A percentile compares a stretch with the other conserved stretches of the same genome.
These are phyloP conservation scores for Dasypolia templi DNA, from an alignment of 2,888 invertebrate genomes.

Conservation along the genomic window DNA sequence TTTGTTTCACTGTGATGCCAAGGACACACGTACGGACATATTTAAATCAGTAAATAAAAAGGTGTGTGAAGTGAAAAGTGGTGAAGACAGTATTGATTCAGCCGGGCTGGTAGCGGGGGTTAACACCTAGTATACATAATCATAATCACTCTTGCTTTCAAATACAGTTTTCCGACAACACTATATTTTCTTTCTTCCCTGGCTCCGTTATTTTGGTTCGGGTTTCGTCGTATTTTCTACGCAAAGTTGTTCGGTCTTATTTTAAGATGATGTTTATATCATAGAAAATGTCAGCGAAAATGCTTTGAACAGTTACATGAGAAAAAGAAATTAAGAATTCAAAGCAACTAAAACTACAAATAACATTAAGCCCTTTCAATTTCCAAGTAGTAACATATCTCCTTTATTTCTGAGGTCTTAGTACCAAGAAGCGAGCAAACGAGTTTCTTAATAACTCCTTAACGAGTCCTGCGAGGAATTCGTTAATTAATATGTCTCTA, in stretches of 20 bases:
- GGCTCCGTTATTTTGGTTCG: not conserved
- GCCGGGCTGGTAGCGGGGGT: too few relatives aligned
- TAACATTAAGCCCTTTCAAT: not conserved
- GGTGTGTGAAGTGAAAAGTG: not conserved
- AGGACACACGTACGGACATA: not conserved
- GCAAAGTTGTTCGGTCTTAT: not conserved
- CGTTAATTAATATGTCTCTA: conserved; percentile 52
- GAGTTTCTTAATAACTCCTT: conserved; percentile 46
- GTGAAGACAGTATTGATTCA: not conserved
- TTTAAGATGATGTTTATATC: not conserved
- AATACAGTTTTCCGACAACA: not conserved
- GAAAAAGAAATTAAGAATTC: not conserved
- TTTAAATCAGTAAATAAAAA: not conserved
- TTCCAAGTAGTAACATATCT: not conserved
- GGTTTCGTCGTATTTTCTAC: not conserved
- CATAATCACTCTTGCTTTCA: not conserved
- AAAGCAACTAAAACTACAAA: not conserved
- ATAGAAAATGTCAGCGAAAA: not conserved
- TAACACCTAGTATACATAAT: too few relatives aligned
- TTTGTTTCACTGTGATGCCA: too few relatives aligned
- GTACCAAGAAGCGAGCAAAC: conserved; percentile 29
- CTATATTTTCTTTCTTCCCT: not conserved
- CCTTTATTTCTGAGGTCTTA: conserved; percentile 6
- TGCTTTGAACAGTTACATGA: not conserved
- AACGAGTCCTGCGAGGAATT: conserved; percentile 43